phyloP scores from a whole-genome alignment of 2,113 vertebrate species.

The Notechis scutatus region DNA sequence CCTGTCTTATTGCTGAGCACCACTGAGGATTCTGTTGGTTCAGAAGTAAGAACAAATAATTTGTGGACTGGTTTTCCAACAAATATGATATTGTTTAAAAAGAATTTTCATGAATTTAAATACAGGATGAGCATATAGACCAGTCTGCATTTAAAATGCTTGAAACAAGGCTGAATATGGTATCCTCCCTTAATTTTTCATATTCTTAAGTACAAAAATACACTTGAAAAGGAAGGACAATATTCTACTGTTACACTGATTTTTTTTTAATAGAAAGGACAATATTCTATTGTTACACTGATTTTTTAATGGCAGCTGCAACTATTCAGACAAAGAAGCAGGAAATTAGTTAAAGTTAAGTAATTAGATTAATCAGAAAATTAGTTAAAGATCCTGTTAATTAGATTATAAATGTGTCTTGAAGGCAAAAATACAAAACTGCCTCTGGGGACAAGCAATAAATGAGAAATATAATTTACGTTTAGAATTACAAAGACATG shows the following conservation, averaged over 20 bases:
- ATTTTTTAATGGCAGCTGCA: not conserved
- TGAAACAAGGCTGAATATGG: not conserved
- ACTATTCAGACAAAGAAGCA: not conserved
- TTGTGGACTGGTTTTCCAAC: not conserved
- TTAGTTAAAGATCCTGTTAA: not conserved
- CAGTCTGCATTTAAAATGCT: not conserved
- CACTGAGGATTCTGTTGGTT: not conserved
- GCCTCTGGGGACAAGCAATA: slow-evolving; percentile 7
- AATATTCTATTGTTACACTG: not conserved
- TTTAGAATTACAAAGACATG: not conserved
- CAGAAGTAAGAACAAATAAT: not conserved
- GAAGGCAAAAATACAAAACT: not conserved
- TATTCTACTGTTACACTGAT: not conserved
- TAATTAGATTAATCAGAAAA: slow-evolving; percentile 12
- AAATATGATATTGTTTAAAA: not conserved
- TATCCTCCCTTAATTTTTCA: not conserved
- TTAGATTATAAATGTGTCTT: slow-evolving; percentile 10
- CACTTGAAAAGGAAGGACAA: not conserved
- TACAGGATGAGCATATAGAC: not conserved
- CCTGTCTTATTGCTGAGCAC: not conserved
- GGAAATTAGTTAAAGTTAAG: slow-evolving; percentile 3
- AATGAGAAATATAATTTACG: not conserved
- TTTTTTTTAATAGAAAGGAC: not conserved
- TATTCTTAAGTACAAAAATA: not conserved
- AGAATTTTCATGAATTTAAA: not conserved